Percentiles rank a stretch among this genome's conserved stretches.
phyloP scores from a whole-genome alignment of 2,113 vertebrate species.

The Heptranchias perlo region DNA sequence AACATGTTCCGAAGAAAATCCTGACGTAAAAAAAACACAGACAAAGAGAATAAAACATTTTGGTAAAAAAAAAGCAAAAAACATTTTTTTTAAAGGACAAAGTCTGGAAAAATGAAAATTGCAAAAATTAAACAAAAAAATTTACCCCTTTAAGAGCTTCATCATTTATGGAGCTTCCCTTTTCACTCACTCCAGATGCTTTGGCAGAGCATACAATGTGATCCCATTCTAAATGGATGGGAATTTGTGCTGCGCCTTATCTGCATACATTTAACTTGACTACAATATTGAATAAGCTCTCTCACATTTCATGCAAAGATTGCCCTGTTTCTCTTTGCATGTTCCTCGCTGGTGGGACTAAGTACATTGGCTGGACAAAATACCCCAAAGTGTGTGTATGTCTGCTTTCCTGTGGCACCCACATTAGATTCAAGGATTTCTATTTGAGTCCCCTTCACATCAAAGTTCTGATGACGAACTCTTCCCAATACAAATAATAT shows the following conservation, averaged over 20 bases:
- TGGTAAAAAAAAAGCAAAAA: background rate
- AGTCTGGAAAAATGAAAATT: background rate
- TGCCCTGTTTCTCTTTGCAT: background rate
- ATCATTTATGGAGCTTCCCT: background rate
- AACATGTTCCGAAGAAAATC: background rate
- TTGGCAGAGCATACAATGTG: background rate
- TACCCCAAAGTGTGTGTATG: background rate
- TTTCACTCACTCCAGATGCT: background rate
- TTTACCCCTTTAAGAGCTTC: background rate
- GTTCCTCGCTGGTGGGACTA: background rate
- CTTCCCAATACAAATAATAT: background rate
- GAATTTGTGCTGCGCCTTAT: background rate
- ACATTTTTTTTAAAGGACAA: background rate
- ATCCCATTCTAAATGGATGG: background rate
- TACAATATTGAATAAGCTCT: background rate
- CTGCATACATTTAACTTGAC: background rate
- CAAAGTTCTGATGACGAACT: background rate
- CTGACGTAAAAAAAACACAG: background rate
- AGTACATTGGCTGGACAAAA: background rate
- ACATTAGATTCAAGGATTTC: background rate
- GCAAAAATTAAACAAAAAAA: background rate
- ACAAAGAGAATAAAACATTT: background rate
- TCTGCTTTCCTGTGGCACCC: background rate
- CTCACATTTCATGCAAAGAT: background rate
- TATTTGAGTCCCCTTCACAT: background rate